Percentiles rank a stretch among this genome's conserved stretches.
phyloP scores from a whole-genome alignment of 2,888 invertebrate species.

The Drosophila nigricruria region DNA sequence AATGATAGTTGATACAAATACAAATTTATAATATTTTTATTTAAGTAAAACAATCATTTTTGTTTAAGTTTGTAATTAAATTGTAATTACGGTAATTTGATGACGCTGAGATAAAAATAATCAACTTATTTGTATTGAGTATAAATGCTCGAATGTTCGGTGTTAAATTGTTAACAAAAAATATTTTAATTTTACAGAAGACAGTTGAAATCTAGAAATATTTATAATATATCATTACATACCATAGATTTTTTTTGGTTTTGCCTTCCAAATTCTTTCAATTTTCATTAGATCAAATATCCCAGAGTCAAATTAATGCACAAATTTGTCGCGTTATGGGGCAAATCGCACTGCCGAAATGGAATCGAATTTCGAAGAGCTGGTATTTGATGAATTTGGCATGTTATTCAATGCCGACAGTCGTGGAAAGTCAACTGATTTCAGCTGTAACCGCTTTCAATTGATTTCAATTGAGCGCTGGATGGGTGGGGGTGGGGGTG shows the following conservation, averaged over 20 bases:
- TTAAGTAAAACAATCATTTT: too few relatives aligned
- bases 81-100: background rate
- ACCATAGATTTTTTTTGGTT: background rate
- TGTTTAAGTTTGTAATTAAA: background rate
- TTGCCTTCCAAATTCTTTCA: background rate
- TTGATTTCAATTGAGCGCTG: slow-evolving; percentile 65
- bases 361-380: slow-evolving; percentile 43
- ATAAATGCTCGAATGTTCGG: background rate
- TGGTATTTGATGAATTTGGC: slow-evolving; percentile 57
- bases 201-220: too few relatives aligned
- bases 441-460: slow-evolving; percentile 64
- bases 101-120: background rate
- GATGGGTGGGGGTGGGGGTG: background rate
- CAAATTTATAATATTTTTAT: too few relatives aligned
- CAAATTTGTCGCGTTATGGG: background rate
- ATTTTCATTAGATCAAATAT: background rate
- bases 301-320: background rate
- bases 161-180: slow-evolving; percentile 15
- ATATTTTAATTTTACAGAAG: too few relatives aligned
- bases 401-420: slow-evolving; percentile 56
- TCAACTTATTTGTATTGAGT: too few relatives aligned
- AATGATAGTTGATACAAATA: too few relatives aligned
- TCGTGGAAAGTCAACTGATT: slow-evolving; percentile 56
- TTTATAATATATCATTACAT: too few relatives aligned
- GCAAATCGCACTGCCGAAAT: slow-evolving; percentile 10